Conservation (phyloP, 2,888 invertebrate genomes). For the Dorcus parallelipipedus region DNA sequence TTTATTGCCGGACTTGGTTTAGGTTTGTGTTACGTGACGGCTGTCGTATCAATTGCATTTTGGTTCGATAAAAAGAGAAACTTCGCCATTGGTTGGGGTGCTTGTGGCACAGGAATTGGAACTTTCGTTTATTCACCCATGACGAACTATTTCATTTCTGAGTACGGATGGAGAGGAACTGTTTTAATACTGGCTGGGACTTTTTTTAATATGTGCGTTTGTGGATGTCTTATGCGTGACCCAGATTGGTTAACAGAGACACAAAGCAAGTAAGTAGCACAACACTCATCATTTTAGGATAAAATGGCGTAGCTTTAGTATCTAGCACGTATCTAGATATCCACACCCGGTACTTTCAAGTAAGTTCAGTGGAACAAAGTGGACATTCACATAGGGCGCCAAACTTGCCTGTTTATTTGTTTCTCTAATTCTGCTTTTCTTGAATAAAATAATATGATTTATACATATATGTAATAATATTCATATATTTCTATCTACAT, state of each 20-base stretch:
- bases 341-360: no score
- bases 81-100: slow-evolving; percentile 82
- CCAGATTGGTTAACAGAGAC: slow-evolving; percentile 76
- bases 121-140: slow-evolving; percentile 86
- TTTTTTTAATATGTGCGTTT: slow-evolving; percentile 79
- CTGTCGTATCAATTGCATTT: slow-evolving; percentile 87
- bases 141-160: slow-evolving; percentile 72
- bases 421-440: no score
- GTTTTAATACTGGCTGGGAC: slow-evolving; percentile 78
- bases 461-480: no score
- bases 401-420: no score
- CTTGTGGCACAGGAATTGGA: slow-evolving; percentile 86
- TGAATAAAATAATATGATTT: no score
- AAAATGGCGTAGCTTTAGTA: no score
- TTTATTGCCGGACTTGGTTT: slow-evolving; percentile 80
- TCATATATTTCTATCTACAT: background rate
- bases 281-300: no score
- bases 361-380: no score
- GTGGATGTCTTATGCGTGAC: slow-evolving; percentile 83
- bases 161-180: slow-evolving; percentile 84
- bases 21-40: slow-evolving; percentile 82
- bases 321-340: no score
- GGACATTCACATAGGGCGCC: no score
- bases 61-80: slow-evolving; percentile 89
- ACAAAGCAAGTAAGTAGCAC: slow-evolving; percentile 44